phyloP scores from a whole-genome alignment of 2,113 vertebrate genomes.

The Ivindomyrus marchei region DNA sequence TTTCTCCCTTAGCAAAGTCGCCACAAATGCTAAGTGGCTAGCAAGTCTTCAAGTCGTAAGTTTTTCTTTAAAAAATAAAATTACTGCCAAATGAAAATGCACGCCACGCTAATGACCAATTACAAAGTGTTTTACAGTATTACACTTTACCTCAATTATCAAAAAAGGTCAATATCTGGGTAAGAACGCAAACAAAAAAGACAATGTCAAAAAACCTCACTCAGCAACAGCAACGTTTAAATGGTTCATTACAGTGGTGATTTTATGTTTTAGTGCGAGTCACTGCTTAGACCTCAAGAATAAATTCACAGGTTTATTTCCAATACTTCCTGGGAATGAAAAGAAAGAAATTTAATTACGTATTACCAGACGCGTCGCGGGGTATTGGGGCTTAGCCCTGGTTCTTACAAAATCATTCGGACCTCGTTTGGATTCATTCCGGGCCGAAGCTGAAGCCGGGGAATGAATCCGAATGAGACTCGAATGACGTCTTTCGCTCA shows the following conservation, averaged over 20 bases:
- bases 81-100: not conserved
- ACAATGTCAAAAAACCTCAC: not conserved
- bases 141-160: not conserved
- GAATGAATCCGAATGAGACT: not conserved
- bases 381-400: not conserved
- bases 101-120: not conserved
- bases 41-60: not conserved
- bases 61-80: not conserved
- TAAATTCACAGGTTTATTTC: not conserved
- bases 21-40: not conserved
- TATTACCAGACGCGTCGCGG: not conserved
- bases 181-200: not conserved
- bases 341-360: not conserved
- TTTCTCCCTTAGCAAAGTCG: not conserved
- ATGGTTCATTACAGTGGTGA: not conserved
- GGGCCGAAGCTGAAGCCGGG: not conserved
- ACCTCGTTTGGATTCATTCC: not conserved
- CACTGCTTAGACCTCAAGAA: not conserved
- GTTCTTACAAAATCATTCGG: not conserved
- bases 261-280: not conserved
- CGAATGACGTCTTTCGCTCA: not conserved
- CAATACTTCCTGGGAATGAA: not conserved
- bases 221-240: not conserved
- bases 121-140: not conserved
- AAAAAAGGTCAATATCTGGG: slow-evolving; percentile 27